phyloP scores from a whole-genome alignment of 2,888 invertebrate genomes.

The Neoaliturus tenellus region DNA sequence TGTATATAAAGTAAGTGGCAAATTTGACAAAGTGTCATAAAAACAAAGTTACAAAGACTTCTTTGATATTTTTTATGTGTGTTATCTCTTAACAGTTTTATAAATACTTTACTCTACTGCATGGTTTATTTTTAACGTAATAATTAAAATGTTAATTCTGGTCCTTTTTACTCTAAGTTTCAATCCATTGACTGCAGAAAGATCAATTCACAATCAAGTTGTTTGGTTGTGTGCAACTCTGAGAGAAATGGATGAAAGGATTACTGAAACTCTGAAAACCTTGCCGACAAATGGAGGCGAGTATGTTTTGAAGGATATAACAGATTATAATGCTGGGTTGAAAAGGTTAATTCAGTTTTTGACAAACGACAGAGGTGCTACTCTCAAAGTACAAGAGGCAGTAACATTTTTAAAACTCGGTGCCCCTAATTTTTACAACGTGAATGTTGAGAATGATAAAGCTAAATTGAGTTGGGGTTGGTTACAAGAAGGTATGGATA shows the following conservation, averaged over 20 bases:
- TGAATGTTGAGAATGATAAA: conserved; percentile 6
- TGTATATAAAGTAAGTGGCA: too few species aligned
- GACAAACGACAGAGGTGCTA: background rate
- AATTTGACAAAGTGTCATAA: too few species aligned
- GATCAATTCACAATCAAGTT: background rate
- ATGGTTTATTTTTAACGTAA: too few species aligned
- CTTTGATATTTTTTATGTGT: too few species aligned
- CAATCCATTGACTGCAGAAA: background rate
- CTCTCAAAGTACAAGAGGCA: background rate
- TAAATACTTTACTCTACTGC: too few species aligned
- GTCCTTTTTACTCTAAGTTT: background rate
- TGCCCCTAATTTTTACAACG: background rate
- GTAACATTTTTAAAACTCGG: background rate
- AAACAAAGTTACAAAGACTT: too few species aligned
- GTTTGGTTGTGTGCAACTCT: background rate
- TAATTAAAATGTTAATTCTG: background rate
- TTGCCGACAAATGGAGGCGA: conserved; percentile 4
- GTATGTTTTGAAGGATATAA: conserved; percentile 22
- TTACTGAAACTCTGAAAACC: background rate
- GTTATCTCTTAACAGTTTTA: too few species aligned
- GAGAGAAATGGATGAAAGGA: conserved; percentile 5
- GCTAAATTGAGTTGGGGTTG: background rate
- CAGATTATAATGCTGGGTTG: background rate
- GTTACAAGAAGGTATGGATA: background rate
- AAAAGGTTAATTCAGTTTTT: background rate